Base-by-base conservation (phyloP, 1,140 invertebrate genomes). In the Latrodectus geometricus region DNA sequence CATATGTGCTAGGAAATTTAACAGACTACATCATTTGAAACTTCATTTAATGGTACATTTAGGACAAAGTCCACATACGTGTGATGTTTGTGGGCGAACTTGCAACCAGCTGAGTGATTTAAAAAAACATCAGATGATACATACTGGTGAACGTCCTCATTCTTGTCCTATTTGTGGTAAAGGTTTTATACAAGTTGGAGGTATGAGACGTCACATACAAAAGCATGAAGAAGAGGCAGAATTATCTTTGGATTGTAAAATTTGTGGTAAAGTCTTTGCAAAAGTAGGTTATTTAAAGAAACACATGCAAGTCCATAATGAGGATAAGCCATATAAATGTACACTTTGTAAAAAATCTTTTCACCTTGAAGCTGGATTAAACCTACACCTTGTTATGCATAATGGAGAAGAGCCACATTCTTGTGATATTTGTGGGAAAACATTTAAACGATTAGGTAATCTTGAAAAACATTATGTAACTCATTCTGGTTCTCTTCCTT, bases 291-390 rank as follows among this genome's bases (percentile, higher is more conserved):
- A 91, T 0, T 77, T 92, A 0, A 89, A 88, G 73, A 91, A 11
- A 87, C 96, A 97, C 90, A 93, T 96, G 17, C 93, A 95, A 20
- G 96, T 96, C 66, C 96, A 97, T 89, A 96, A 95, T 3, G 95
- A 94, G 93, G 4, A 94, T 89, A 92, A 95, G 74, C 89, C 90
- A 2, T 93, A 92, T 87, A 92, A 92, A 4, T 93, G 93, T 89
- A 92, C 93, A 70, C 89, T 91, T 23, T 93, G 92, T 54, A 79
- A 66, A 4, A 84, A 83, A 61, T 48, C 61, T 15, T 88, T 88
- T 74, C 21, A 12, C 0, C 74, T 54, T n/a, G 81, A 84, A 83
- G 95, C 96, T 83, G 95, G 97, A 90, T 91, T 98, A 88, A 94
- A 94, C 81, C 92, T 96, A 79, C 97, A 97, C 90, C 91, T 95